Percentiles rank a stretch among this genome's conserved stretches.
These are phyloP conservation scores for Aphaenogaster ashmeadi DNA, from an alignment of 1,140 invertebrate species.

Conservation along the genomic window DNA sequence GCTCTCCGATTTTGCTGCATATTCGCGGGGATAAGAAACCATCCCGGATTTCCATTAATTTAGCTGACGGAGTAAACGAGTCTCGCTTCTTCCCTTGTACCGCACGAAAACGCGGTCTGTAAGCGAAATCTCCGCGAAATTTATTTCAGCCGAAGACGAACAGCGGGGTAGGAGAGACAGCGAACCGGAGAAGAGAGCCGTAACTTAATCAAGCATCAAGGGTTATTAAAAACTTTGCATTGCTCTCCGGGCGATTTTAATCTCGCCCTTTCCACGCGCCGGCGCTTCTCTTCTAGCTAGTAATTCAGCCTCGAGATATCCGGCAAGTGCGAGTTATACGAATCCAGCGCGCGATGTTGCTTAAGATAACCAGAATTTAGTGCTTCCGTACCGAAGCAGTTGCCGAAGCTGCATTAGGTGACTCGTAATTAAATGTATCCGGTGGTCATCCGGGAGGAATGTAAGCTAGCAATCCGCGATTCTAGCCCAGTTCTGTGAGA, in stretches of 20 bases:
- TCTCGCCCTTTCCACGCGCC: slow-evolving; percentile 72
- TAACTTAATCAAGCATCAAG: slow-evolving; percentile 84
- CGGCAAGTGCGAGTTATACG: slow-evolving; percentile 80
- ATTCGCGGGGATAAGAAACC: slow-evolving; percentile 61
- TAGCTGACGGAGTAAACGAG: slow-evolving; percentile 70
- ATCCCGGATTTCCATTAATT: slow-evolving; percentile 75
- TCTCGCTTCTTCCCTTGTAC: slow-evolving; percentile 64
- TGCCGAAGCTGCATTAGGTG: slow-evolving; percentile 77
- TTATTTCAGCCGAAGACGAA: slow-evolving; percentile 71
- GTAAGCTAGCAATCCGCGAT: slow-evolving; percentile 65
- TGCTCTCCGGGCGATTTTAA: slow-evolving; percentile 83
- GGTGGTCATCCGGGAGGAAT: slow-evolving; percentile 68
- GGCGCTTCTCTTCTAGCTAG: slow-evolving; percentile 46
- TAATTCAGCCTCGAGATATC: slow-evolving; percentile 81
- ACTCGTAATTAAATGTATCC: slow-evolving; percentile 81
- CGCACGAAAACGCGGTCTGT: slow-evolving; percentile 69
- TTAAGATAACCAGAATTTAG: slow-evolving; percentile 83
- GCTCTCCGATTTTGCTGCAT: slow-evolving; percentile 36
- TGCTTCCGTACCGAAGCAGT: slow-evolving; percentile 77
- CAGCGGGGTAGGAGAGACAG: slow-evolving; percentile 52
- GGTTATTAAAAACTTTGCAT: slow-evolving; percentile 84
- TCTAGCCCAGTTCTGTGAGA: background rate
- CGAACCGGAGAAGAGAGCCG: slow-evolving; percentile 69
- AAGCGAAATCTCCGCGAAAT: slow-evolving; percentile 71
- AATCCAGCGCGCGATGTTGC: slow-evolving; percentile 82